phyloP scores from a whole-genome alignment of 2,113 vertebrate genomes.

The Naja naja region DNA sequence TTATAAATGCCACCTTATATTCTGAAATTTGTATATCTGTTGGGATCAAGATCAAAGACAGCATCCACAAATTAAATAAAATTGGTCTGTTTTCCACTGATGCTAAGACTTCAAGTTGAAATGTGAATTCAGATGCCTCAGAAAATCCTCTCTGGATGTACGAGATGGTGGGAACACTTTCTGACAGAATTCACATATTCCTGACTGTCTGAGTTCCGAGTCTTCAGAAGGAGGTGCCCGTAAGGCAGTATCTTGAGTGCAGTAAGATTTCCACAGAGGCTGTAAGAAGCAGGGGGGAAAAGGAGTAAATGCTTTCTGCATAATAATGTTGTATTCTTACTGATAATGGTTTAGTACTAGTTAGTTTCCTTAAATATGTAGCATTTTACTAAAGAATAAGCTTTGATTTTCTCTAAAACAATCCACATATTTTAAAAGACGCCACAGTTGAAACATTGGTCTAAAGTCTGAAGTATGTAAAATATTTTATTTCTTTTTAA shows the following conservation, averaged over 20 bases:
- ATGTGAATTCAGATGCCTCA: slow-evolving; percentile 94
- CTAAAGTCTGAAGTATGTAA: neutral
- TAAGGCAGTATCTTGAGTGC: slow-evolving; percentile 73
- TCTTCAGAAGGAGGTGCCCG: slow-evolving; percentile 71
- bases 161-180: slow-evolving; percentile 85
- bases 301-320: slow-evolving; percentile 54
- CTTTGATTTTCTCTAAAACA: neutral
- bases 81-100: slow-evolving; percentile 63
- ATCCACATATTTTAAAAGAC: neutral
- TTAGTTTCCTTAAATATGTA: neutral
- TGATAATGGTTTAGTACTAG: neutral
- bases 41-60: slow-evolving; percentile 52
- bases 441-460: neutral
- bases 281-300: slow-evolving; percentile 70
- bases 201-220: slow-evolving; percentile 74
- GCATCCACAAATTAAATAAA: slow-evolving; percentile 38
- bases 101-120: slow-evolving; percentile 81
- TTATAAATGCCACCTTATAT: slow-evolving; percentile 51
- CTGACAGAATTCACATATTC: slow-evolving; percentile 92
- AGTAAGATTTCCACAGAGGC: slow-evolving; percentile 86
- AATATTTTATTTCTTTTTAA: neutral
- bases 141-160: slow-evolving; percentile 79
- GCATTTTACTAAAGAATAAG: neutral
- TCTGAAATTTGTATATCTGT: slow-evolving; percentile 48
- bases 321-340: slow-evolving; percentile 24